Percentiles rank a stretch among this genome's conserved stretches.
Evolutionary conservation across 2,113 vertebrate species (phyloP).

Genomic region (Sinocyclocheilus rhinocerous): DNA sequence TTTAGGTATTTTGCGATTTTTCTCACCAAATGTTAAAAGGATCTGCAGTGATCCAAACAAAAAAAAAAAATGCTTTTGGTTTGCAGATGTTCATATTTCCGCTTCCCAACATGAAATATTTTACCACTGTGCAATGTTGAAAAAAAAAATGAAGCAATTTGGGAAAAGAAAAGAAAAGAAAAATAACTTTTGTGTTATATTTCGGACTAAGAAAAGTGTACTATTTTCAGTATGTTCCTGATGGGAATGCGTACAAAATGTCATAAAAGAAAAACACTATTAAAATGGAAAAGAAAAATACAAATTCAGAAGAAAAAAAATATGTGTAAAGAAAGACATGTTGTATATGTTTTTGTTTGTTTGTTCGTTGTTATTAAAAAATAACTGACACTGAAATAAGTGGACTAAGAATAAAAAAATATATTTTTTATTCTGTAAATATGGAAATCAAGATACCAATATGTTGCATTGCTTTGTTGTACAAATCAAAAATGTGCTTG

Average conservation of each 20-base stretch:
- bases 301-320: conserved; percentile 42
- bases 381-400: conserved; percentile 74
- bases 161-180: conserved; percentile 20
- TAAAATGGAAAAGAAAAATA: conserved; percentile 52
- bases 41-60: conserved; percentile 29
- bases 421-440: conserved; percentile 79
- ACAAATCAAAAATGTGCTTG: conserved; percentile 84
- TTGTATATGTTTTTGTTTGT: conserved; percentile 68
- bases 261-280: conserved; percentile 42
- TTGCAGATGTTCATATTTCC: conserved; percentile 46
- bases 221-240: conserved; percentile 47
- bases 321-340: conserved; percentile 51
- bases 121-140: conserved; percentile 56
- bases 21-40: conserved; percentile 50
- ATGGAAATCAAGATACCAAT: conserved; percentile 71
- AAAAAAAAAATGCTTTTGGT: conserved; percentile 18
- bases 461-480: conserved; percentile 80
- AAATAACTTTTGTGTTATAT: conserved; percentile 38
- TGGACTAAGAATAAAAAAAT: conserved; percentile 75
- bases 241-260: conserved; percentile 54
- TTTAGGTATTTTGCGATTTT: conserved; percentile 45
- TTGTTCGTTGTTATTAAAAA: conserved; percentile 59
- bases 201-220: conserved; percentile 43
- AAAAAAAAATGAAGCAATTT: conserved; percentile 49
- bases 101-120: conserved; percentile 42